Percentiles rank a stretch among this genome's conserved stretches.
Evolutionary conservation across 2,113 vertebrate species (phyloP).

Genomic region (Aptenodytes patagonicus): DNA sequence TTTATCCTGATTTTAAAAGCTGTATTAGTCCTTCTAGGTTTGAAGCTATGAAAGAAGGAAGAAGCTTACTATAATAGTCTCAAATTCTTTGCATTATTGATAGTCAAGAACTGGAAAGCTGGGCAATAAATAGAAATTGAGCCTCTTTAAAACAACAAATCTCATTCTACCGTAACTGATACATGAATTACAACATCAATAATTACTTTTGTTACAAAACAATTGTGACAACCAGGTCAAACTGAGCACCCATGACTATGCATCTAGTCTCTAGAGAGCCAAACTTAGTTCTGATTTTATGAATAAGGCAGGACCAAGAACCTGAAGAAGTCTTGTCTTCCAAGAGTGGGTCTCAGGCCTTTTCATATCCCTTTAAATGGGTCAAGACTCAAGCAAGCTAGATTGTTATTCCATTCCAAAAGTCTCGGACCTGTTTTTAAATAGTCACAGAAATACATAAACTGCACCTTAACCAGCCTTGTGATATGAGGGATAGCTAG

Average conservation of each 20-base stretch:
- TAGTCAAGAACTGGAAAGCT: background rate
- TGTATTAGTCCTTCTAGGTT: background rate
- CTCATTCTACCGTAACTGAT: background rate
- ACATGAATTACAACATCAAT: background rate
- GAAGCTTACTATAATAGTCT: background rate
- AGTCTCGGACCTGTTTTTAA: background rate
- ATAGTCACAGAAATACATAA: background rate
- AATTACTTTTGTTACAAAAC: background rate
- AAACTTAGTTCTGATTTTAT: background rate
- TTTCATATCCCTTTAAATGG: background rate
- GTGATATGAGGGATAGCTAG: background rate
- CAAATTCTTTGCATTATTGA: background rate
- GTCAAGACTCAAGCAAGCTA: background rate
- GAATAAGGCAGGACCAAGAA: background rate
- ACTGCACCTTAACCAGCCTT: background rate
- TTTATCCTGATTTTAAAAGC: background rate
- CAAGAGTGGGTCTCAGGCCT: background rate
- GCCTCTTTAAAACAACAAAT: background rate
- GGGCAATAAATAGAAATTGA: background rate
- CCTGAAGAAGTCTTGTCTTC: background rate
- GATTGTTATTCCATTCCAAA: background rate
- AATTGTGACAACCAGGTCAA: background rate
- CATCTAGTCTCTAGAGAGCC: background rate
- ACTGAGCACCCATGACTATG: background rate
- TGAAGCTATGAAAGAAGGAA: background rate